Conservation (phyloP, 2,888 invertebrate species). For the Synanthedon formicaeformis region DNA sequence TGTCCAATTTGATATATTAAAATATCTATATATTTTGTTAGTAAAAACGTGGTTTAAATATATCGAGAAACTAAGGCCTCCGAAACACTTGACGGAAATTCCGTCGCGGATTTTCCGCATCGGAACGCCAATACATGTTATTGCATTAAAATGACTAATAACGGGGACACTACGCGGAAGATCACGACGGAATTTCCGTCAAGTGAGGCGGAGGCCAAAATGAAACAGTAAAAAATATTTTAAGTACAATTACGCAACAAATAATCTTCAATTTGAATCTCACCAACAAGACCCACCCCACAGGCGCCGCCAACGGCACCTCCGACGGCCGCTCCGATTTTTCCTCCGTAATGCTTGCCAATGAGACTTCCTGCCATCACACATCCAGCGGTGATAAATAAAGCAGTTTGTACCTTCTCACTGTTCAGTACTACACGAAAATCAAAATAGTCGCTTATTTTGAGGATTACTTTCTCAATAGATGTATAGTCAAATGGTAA, state of each 20-base stretch:
- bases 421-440: slow-evolving; percentile 42
- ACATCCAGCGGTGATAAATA: slow-evolving; percentile 43
- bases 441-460: slow-evolving; percentile 44
- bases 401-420: slow-evolving; percentile 26
- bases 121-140: too few relatives aligned
- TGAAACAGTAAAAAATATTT: neutral
- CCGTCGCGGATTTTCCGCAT: too few relatives aligned
- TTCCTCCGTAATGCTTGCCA: slow-evolving; percentile 52
- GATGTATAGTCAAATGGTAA: slow-evolving; percentile 35
- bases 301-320: slow-evolving; percentile 53
- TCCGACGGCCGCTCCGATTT: slow-evolving; percentile 47
- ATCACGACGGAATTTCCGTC: too few relatives aligned
- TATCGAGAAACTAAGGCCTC: neutral
- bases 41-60: neutral
- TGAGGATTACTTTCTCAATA: slow-evolving; percentile 45
- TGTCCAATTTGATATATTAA: too few relatives aligned
- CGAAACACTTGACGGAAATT: too few relatives aligned
- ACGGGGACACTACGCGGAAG: too few relatives aligned
- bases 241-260: neutral
- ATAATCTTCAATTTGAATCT: slow-evolving; percentile 11
- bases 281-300: slow-evolving; percentile 50
- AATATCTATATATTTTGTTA: too few relatives aligned
- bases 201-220: too few relatives aligned
- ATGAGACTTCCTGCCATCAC: slow-evolving; percentile 48
- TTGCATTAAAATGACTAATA: too few relatives aligned